phyloP scores from a whole-genome alignment of 1,140 invertebrate genomes.

The Prorops nasuta region DNA sequence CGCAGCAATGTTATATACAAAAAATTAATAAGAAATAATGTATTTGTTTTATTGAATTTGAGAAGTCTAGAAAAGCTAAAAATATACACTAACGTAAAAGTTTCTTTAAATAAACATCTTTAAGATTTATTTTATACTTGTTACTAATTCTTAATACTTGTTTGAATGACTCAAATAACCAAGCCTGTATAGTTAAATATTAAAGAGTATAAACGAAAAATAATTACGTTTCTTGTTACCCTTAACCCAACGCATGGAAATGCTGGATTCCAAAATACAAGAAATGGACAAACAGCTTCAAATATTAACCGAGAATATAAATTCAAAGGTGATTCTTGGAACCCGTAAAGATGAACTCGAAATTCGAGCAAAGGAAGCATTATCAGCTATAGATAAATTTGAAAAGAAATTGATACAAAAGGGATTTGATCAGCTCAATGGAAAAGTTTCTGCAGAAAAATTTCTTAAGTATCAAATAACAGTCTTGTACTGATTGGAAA shows the following conservation, averaged over 20 bases:
- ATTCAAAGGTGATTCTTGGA: conserved; percentile 43
- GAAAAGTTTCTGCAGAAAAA: conserved; percentile 57
- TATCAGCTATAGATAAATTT: conserved; percentile 45
- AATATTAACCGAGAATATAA: conserved; percentile 30
- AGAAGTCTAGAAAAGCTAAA: too few species aligned
- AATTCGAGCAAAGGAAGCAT: conserved; percentile 46
- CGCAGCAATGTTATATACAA: too few species aligned
- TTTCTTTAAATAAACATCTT: too few species aligned
- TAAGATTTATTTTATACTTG: too few species aligned
- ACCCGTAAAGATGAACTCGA: conserved; percentile 56
- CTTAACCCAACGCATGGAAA: conserved; percentile 41
- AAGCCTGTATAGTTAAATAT: too few species aligned
- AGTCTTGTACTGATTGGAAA: conserved; percentile 2
- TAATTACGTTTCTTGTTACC: conserved; percentile 33
- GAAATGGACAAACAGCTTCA: conserved; percentile 43
- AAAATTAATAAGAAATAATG: too few species aligned
- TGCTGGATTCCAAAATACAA: conserved; percentile 53
- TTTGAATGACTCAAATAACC: too few species aligned
- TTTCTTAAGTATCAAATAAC: conserved; percentile 50
- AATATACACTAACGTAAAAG: too few species aligned
- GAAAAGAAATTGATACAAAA: conserved; percentile 48
- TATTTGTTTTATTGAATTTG: too few species aligned
- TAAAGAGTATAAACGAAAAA: neutral
- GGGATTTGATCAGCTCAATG: conserved; percentile 53
- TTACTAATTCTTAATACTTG: too few species aligned